Base-by-base conservation (phyloP, 2,888 invertebrate species). In the Parnassius apollo region DNA sequence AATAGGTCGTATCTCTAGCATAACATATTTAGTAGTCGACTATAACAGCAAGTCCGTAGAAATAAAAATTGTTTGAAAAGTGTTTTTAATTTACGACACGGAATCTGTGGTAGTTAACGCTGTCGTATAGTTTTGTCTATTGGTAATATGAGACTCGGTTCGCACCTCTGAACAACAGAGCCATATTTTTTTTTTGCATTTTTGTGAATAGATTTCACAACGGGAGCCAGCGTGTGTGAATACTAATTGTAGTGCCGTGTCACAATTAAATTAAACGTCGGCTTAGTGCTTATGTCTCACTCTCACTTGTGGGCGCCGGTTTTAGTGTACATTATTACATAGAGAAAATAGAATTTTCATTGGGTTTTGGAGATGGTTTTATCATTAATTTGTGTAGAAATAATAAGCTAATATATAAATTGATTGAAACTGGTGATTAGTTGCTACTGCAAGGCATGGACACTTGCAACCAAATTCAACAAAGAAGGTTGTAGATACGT, bases 101-200 rank as follows among this genome's bases (percentile, higher is more conserved):
- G 58, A 57, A 62, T 58, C 62, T 65, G 64, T 49, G 62, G 66
- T 73, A 75, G 77, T 80, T 81, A 77, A 75, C 67, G 74, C 72
- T 74, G 78, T 79, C 72, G 76, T 79, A 77, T 81, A 79, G 82
- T 84, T 86, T 86, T 85, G 85, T 87, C 84, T 87, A 86, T 88
- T 82, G 82, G 89, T 88, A 90, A 90, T 86, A 85, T 77, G 87
- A 90, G 83, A 85, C 84, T 83, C 77, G 80, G 82, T 88, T 90
- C 84, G 83, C 89, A 85, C 90, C 88, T 88, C 83, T 74, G 78
- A 88, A 89, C 83, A 86, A 88, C 77, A 81, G 83, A 76, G 78
- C 80, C 84, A 81, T 80, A 81, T 82, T 83, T 88, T 88, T 88
- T 18, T 87, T 87, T 80, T 56, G 59, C 82, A 82, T 82, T 81